Percentiles rank a stretch among this genome's conserved stretches.
Evolutionary conservation across 2,888 invertebrate genomes (phyloP).

Genomic region (Conistra vaccinii): DNA sequence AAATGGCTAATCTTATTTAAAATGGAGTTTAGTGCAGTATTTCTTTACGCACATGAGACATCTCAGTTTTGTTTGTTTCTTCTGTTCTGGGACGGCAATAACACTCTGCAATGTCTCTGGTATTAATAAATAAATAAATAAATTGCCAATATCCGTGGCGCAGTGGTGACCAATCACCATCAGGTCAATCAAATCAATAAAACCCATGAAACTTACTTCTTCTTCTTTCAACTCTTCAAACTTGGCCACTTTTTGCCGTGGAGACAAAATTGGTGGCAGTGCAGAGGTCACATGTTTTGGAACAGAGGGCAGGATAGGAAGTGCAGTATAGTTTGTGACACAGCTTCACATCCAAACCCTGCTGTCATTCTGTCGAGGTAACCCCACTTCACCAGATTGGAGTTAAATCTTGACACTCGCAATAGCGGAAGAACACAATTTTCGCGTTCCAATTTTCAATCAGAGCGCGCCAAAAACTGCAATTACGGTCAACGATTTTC

Average conservation of each 20-base stretch:
- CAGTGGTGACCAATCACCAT: neutral
- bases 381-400: neutral
- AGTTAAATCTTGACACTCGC: neutral
- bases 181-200: neutral
- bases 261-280: too few relatives aligned
- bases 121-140: too few relatives aligned
- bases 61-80: too few relatives aligned
- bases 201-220: neutral
- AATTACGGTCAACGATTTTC: slow-evolving; percentile 44
- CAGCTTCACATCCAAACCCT: neutral
- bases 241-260: too few relatives aligned
- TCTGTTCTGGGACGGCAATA: neutral
- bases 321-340: neutral
- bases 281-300: neutral
- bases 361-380: neutral
- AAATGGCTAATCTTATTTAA: too few relatives aligned
- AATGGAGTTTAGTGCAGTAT: neutral
- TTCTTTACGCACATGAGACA: neutral
- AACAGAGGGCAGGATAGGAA: neutral
- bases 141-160: neutral
- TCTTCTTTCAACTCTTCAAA: too few relatives aligned
- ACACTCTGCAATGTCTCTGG: neutral
- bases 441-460: neutral
- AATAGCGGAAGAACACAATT: neutral
- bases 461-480: neutral